Base-by-base conservation (phyloP, 1,140 invertebrate species). In the Tribolium castaneum region DNA sequence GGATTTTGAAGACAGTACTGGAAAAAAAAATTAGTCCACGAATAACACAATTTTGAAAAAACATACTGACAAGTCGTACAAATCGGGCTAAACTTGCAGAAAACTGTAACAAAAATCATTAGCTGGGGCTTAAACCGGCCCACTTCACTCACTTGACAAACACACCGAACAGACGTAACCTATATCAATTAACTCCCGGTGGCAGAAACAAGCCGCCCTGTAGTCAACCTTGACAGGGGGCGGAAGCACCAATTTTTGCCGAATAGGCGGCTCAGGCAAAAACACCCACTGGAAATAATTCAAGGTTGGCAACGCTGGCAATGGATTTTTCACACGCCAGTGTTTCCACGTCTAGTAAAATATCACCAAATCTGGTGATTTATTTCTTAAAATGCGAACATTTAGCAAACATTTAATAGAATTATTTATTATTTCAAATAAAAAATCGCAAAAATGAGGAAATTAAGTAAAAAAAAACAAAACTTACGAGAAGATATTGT, bases 111-210 rank as follows among this genome's bases (percentile, higher is more conserved):
- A 83, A 86, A 87, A 87, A 85, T 84, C 80, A 83, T 52, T 52
- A 12, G 13, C 16, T 52, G 4, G 13, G 6, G 13, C 25, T 52
- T 7, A 52, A 52, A 52, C 6, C 16, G 12, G 51, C 3, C 10
- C 59, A 82, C 80, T 83, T 85, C 59, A 88, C 92, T 91, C 89
- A 97, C 95, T 96, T 84, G 97, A 98, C 19, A 99, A 89, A 88
- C 98, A 99, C 76, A 99, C 95, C 3, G 98, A 99, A 87, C 98
- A 99, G 10, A 99, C 98, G 87, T 96, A 99, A 71, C 97, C 98
- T 83, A 98, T 95, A 84, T 98, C 97, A 56, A 99, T 94, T 30
- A 99, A 90, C 83, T 97, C 96, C n/a, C 97, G 89, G 88, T 99
- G 98, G 86, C 98, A 99, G 89, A 99, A 99, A 87, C 98, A 99